phyloP scores from a whole-genome alignment of 2,888 invertebrate genomes.

The Eurytoma adleriae region DNA sequence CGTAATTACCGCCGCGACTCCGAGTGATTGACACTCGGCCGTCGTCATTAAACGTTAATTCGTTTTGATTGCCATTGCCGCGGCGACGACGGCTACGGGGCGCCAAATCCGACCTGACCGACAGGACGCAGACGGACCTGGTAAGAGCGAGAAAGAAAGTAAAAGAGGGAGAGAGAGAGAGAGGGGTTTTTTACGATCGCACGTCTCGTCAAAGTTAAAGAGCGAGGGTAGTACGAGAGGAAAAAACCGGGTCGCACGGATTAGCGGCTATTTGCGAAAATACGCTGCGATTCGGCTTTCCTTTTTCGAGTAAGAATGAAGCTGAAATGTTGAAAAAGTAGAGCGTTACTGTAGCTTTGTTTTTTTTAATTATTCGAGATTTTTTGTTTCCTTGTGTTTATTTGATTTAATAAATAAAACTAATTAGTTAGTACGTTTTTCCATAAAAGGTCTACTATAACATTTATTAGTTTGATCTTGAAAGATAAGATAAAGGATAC shows the following conservation, averaged over 20 bases:
- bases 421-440: too few relatives aligned
- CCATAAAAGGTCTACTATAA: too few relatives aligned
- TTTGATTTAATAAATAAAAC: neutral
- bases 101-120: too few relatives aligned
- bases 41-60: constrained; percentile 65
- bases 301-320: neutral
- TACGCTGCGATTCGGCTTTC: constrained; percentile 24
- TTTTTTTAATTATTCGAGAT: neutral
- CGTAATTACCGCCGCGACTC: constrained; percentile 62
- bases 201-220: constrained; percentile 36
- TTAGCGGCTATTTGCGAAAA: constrained; percentile 18
- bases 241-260: constrained; percentile 14
- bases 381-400: neutral
- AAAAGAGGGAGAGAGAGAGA: neutral
- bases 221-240: constrained; percentile 12
- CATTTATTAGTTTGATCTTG: too few relatives aligned
- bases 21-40: constrained; percentile 63
- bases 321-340: too few relatives aligned
- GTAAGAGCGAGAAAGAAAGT: too few relatives aligned
- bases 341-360: too few relatives aligned
- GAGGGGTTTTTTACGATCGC: constrained; percentile 4
- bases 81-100: constrained; percentile 31
- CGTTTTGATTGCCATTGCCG: constrained; percentile 61
- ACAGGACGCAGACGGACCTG: neutral
- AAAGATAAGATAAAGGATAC: too few relatives aligned